These are phyloP conservation scores for Corynorhinus townsendii DNA, from an alignment of 2,113 vertebrate genomes.

Conservation along the genomic window DNA sequence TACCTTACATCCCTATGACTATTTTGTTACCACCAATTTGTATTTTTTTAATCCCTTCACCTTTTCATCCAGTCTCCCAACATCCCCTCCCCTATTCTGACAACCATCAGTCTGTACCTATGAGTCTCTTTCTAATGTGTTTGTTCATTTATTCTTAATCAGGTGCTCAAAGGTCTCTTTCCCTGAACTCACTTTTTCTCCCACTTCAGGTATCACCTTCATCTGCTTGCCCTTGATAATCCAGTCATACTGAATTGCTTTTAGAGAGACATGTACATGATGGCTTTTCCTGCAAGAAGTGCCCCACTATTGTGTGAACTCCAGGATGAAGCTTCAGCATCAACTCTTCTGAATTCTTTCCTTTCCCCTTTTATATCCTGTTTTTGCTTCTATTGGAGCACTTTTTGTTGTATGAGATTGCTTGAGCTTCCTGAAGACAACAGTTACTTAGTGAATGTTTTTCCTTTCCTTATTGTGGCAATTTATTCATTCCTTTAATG, in stretches of 20 bases:
- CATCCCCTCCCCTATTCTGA: too few species aligned
- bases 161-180: neutral
- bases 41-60: neutral
- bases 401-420: neutral
- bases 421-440: neutral
- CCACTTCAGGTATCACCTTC: neutral
- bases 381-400: neutral
- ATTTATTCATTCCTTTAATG: neutral
- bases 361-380: neutral
- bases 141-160: neutral
- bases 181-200: neutral
- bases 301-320: neutral
- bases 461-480: neutral
- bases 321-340: neutral
- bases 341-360: neutral
- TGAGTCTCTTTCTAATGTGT: neutral
- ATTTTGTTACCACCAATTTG: neutral
- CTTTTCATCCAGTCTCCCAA: neutral
- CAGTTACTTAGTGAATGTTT: neutral
- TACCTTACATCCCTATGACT: neutral
- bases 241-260: neutral
- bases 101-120: neutral
- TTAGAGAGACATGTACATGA: neutral
- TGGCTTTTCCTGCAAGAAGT: neutral
- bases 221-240: neutral